A percentile compares a stretch with the other conserved stretches of the same genome.
Conservation (phyloP, 2,797 vertebrate species). For the Semaprochilodus insignis region DNA sequence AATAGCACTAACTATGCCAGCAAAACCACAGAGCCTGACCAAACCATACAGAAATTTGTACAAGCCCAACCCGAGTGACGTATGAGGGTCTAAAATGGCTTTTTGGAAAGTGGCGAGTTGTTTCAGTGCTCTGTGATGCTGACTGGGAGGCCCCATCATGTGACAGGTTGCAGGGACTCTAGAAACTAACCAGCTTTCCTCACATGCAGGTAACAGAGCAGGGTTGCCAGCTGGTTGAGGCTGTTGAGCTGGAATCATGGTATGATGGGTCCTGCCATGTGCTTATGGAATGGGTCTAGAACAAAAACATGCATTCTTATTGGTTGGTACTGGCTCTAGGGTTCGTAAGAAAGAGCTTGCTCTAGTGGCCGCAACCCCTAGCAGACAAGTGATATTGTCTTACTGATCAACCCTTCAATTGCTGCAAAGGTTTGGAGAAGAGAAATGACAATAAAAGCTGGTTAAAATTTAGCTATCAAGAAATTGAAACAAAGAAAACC, state of each 20-base stretch:
- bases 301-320: constrained; percentile 56
- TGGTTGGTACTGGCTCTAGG: constrained; percentile 46
- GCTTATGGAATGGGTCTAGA: constrained; percentile 59
- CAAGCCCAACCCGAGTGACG: constrained; percentile 37
- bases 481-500: constrained; percentile 30
- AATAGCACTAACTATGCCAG: constrained; percentile 27
- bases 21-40: constrained; percentile 56
- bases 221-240: constrained; percentile 48
- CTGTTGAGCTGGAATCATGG: constrained; percentile 53
- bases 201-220: constrained; percentile 62
- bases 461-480: constrained; percentile 44
- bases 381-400: constrained; percentile 57
- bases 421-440: constrained; percentile 64
- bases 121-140: constrained; percentile 57
- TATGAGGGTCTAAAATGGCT: background rate
- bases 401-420: constrained; percentile 70
- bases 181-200: constrained; percentile 48
- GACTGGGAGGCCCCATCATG: constrained; percentile 29
- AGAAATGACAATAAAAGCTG: constrained; percentile 57
- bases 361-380: constrained; percentile 54
- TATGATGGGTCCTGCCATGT: constrained; percentile 51
- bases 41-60: constrained; percentile 27
- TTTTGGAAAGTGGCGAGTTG: constrained; percentile 29
- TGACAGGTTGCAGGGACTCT: constrained; percentile 15
- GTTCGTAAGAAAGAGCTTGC: constrained; percentile 41